Evolutionary conservation across 2,113 vertebrate genomes (phyloP).

Genomic region (Anhinga anhinga): DNA sequence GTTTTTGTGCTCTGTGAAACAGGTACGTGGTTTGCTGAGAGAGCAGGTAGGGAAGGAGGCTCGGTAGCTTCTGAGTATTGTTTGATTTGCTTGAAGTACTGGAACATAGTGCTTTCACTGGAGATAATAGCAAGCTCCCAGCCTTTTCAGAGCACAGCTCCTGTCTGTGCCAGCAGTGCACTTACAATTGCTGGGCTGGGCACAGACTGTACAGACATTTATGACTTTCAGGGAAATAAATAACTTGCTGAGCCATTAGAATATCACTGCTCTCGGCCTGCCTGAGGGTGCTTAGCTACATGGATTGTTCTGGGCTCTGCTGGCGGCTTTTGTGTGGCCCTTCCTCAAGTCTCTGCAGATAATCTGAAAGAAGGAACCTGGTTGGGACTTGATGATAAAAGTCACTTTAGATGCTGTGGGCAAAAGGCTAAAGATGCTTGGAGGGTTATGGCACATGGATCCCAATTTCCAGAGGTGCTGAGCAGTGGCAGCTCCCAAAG

Average conservation of each 20-base stretch:
- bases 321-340: neutral
- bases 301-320: neutral
- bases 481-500: neutral
- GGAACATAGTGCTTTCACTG: neutral
- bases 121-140: neutral
- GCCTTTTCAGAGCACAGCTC: neutral
- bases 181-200: neutral
- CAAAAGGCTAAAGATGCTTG: neutral
- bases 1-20: neutral
- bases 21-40: neutral
- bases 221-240: constrained; percentile 14
- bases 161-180: constrained; percentile 8
- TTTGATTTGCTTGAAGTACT: constrained; percentile 11
- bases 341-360: neutral
- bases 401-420: neutral
- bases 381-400: neutral
- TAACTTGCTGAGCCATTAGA: neutral
- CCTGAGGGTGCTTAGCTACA: neutral
- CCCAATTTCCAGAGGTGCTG: neutral
- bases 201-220: constrained; percentile 1
- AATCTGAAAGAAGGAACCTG: neutral
- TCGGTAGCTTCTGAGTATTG: neutral
- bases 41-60: neutral
- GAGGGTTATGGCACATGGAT: neutral
- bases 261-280: neutral